These are phyloP conservation scores for Hirtodrosophila trivittata DNA, from an alignment of 2,888 invertebrate species.

Conservation along the genomic window DNA sequence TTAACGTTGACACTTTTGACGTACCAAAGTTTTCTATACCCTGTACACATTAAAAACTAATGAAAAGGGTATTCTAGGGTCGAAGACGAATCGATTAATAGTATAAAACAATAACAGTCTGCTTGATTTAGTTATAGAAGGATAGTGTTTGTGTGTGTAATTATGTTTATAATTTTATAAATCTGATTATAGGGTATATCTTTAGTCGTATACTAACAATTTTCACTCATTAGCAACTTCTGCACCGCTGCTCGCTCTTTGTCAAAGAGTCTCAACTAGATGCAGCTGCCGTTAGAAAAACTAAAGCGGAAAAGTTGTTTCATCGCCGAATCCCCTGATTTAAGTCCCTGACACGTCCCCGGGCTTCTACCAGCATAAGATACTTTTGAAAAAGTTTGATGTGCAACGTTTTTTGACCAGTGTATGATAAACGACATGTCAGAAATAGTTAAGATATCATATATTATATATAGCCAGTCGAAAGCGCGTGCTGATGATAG, in stretches of 20 bases:
- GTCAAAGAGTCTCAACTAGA: neutral
- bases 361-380: neutral
- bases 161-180: too few species aligned
- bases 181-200: neutral
- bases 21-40: slow-evolving; percentile 8
- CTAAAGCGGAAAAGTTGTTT: slow-evolving; percentile 7
- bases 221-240: slow-evolving; percentile 22
- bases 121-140: too few species aligned
- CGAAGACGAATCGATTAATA: too few species aligned
- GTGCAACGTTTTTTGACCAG: slow-evolving; percentile 7
- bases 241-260: neutral
- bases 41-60: neutral
- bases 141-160: too few species aligned
- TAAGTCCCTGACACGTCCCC: slow-evolving; percentile 15
- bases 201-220: slow-evolving; percentile 8
- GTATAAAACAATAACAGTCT: too few species aligned
- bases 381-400: neutral
- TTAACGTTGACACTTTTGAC: slow-evolving; percentile 11
- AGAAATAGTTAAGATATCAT: neutral
- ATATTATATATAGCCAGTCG: too few species aligned
- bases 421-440: slow-evolving; percentile 7
- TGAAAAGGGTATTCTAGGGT: too few species aligned
- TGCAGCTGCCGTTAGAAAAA: slow-evolving; percentile 26
- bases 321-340: slow-evolving; percentile 3
- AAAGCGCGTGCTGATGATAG: too few species aligned